Conservation (phyloP, 37 sponge, comb jelly and placozoan species). For the Beroe forskalii region DNA sequence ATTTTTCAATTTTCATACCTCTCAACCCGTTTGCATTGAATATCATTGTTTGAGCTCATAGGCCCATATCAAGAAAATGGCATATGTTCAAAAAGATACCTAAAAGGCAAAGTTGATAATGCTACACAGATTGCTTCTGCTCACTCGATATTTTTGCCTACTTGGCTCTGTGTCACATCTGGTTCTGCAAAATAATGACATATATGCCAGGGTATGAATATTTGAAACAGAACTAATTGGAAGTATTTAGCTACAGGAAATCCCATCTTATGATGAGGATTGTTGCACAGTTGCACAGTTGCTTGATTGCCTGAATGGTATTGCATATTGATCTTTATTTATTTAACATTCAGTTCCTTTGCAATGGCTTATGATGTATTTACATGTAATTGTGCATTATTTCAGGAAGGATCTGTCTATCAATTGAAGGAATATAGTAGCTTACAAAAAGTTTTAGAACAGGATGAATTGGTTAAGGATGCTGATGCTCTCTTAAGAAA, state of each 20-base stretch:
- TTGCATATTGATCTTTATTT: too few relatives aligned
- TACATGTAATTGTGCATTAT: background rate
- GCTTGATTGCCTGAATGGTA: too few relatives aligned
- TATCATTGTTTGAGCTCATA: too few relatives aligned
- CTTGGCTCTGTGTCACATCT: conserved; percentile 24
- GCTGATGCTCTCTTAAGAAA: background rate
- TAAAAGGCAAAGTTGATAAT: too few relatives aligned
- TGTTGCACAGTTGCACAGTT: too few relatives aligned
- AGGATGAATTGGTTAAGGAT: conserved; percentile 36
- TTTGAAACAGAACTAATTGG: too few relatives aligned
- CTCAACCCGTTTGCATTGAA: too few relatives aligned
- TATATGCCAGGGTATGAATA: background rate
- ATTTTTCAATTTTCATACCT: too few relatives aligned
- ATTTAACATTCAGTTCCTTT: background rate
- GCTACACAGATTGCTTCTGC: background rate
- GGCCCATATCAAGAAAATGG: too few relatives aligned
- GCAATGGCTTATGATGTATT: background rate
- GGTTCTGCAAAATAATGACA: conserved; percentile 36
- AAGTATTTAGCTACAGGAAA: too few relatives aligned
- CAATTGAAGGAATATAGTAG: conserved; percentile 22
- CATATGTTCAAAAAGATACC: too few relatives aligned
- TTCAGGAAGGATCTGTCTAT: conserved; percentile 42
- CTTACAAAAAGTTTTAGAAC: conserved; percentile 40
- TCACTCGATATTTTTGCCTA: background rate
- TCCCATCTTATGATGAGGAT: too few relatives aligned